Evolutionary conservation across 2,888 invertebrate genomes (phyloP).

Genomic region (Lysandra bellargus): DNA sequence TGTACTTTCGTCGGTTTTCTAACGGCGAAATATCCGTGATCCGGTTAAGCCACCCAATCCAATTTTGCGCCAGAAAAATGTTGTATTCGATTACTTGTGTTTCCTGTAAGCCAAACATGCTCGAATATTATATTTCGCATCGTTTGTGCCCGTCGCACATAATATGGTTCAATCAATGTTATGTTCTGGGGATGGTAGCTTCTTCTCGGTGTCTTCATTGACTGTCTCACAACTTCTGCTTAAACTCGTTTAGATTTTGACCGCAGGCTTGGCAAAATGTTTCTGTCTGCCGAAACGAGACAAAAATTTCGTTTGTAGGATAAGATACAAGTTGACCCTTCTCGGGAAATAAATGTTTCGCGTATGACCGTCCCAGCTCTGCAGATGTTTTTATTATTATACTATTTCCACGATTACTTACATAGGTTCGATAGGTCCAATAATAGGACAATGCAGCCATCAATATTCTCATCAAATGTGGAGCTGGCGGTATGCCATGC

Average conservation of each 20-base stretch:
- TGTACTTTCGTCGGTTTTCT: constrained; percentile 36
- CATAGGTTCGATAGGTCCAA: background rate
- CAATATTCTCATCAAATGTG: constrained; percentile 1
- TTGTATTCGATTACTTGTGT: constrained; percentile 24
- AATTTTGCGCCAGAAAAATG: constrained; percentile 26
- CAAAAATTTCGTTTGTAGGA: background rate
- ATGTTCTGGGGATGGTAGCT: background rate
- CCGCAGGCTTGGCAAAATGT: background rate
- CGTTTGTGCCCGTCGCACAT: background rate
- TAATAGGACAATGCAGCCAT: background rate
- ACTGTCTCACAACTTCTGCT: background rate
- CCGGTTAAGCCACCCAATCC: constrained; percentile 32
- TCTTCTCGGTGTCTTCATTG: background rate
- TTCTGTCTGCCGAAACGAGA: background rate
- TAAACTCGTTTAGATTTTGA: background rate
- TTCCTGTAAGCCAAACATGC: constrained; percentile 24
- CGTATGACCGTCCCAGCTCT: background rate
- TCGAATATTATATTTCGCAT: constrained; percentile 11
- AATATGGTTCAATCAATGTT: constrained; percentile 1
- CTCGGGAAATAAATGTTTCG: background rate
- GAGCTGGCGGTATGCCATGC: background rate
- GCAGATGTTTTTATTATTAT: background rate
- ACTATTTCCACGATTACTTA: background rate
- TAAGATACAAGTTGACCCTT: background rate
- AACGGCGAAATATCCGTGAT: constrained; percentile 43